Percentiles rank a stretch among this genome's conserved stretches.
Conservation (phyloP, 2,113 vertebrate species). For the Saimiri boliviensis region DNA sequence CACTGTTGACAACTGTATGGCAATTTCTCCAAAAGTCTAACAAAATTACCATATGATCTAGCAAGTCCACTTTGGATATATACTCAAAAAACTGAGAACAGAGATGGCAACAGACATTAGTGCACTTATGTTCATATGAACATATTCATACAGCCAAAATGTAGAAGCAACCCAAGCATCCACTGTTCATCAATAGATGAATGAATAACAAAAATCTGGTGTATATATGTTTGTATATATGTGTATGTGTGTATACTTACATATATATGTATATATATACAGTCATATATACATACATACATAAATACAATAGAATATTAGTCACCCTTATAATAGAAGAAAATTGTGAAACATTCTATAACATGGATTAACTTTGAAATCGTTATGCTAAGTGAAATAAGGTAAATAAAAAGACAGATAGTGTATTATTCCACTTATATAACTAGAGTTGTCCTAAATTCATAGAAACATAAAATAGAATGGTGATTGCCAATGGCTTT, state of each 20-base stretch:
- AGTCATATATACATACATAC: no score
- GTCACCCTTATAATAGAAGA: background rate
- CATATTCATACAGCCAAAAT: background rate
- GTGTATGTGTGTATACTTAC: no score
- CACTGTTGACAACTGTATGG: background rate
- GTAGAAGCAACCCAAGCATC: background rate
- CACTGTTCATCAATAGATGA: background rate
- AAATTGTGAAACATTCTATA: background rate
- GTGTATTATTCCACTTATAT: background rate
- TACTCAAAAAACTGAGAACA: background rate
- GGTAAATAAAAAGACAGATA: background rate
- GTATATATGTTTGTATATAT: no score
- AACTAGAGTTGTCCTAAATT: background rate
- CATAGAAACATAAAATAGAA: background rate
- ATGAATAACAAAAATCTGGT: background rate
- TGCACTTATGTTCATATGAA: background rate
- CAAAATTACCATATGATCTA: background rate
- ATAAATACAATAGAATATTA: background rate
- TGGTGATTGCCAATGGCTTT: background rate
- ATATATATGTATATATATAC: no score
- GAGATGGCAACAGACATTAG: background rate
- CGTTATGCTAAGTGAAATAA: background rate
- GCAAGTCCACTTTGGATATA: no score
- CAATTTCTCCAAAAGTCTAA: background rate
- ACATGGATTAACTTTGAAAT: background rate